Percentiles rank a stretch among this genome's conserved stretches.
Conservation (phyloP, 1,140 invertebrate species). For the Euglossa dilemma region DNA sequence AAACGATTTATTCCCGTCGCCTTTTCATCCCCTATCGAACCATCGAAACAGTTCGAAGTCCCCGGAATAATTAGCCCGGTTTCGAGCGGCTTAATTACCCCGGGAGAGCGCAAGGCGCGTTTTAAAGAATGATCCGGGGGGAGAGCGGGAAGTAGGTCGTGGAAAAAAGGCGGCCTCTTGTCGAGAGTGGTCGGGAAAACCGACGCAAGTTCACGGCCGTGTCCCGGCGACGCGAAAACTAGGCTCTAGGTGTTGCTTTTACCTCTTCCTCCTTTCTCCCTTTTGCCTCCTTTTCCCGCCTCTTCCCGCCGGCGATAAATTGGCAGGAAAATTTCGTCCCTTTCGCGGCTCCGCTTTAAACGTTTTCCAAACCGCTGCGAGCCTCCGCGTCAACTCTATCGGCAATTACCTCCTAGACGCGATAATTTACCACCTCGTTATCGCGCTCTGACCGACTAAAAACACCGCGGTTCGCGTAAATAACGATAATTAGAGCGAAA, state of each 20-base stretch:
- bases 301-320: not conserved
- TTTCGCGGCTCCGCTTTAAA: too few species aligned
- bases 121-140: not conserved
- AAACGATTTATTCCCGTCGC: not conserved
- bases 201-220: slow-evolving; percentile 42
- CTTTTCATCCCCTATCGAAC: not conserved
- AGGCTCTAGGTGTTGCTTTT: not conserved
- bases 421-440: too few species aligned
- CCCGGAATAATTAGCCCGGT: slow-evolving; percentile 17
- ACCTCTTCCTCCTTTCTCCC: too few species aligned
- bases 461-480: too few species aligned
- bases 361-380: too few species aligned
- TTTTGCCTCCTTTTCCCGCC: too few species aligned
- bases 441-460: too few species aligned
- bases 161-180: not conserved
- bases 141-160: not conserved
- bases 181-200: not conserved
- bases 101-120: not conserved
- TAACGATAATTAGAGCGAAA: too few species aligned
- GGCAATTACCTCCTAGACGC: too few species aligned
- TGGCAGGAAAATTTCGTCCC: too few species aligned
- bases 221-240: not conserved
- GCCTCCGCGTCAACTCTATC: too few species aligned
- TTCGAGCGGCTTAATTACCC: slow-evolving; percentile 24
- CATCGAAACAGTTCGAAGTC: not conserved